phyloP scores from a whole-genome alignment of 1,140 invertebrate genomes.

The Ladona fulva region DNA sequence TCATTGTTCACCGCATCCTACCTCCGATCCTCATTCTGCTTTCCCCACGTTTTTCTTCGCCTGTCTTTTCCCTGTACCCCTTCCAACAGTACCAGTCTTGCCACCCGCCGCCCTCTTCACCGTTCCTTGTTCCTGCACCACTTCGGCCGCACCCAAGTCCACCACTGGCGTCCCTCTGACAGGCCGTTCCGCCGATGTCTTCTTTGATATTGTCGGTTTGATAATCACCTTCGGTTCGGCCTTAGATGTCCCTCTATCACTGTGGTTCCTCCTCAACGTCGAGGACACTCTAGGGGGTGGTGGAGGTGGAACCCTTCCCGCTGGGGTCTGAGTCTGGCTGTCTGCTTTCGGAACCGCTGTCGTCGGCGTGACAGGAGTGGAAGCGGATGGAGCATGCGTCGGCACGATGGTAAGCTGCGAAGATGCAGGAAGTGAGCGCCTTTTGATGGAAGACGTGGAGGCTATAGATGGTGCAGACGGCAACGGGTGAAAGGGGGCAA shows the following conservation, averaged over 20 bases:
- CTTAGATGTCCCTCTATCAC: slow-evolving; percentile 16
- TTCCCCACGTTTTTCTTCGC: background rate
- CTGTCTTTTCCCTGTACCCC: background rate
- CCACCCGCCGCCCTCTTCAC: background rate
- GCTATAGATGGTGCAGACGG: background rate
- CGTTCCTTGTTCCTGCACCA: background rate
- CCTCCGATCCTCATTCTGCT: too few relatives aligned
- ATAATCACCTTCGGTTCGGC: slow-evolving; percentile 42
- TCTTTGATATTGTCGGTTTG: slow-evolving; percentile 34
- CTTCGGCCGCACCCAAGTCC: background rate
- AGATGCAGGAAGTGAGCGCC: slow-evolving; percentile 42
- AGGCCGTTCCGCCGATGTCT: slow-evolving; percentile 3
- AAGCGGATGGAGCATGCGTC: slow-evolving; percentile 26
- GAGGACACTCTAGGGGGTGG: slow-evolving; percentile 52
- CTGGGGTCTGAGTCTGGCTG: slow-evolving; percentile 16
- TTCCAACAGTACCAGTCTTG: background rate
- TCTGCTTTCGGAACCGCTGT: slow-evolving; percentile 20
- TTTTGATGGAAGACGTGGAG: slow-evolving; percentile 28
- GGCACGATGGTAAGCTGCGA: background rate
- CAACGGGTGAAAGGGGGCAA: slow-evolving; percentile 11
- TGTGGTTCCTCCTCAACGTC: slow-evolving; percentile 44
- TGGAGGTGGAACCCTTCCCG: slow-evolving; percentile 44
- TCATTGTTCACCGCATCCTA: too few relatives aligned
- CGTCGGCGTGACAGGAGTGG: slow-evolving; percentile 32
- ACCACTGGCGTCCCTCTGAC: slow-evolving; percentile 10